These are phyloP conservation scores for Meandrusa payeni DNA, from an alignment of 2,888 invertebrate genomes.

Conservation along the genomic window DNA sequence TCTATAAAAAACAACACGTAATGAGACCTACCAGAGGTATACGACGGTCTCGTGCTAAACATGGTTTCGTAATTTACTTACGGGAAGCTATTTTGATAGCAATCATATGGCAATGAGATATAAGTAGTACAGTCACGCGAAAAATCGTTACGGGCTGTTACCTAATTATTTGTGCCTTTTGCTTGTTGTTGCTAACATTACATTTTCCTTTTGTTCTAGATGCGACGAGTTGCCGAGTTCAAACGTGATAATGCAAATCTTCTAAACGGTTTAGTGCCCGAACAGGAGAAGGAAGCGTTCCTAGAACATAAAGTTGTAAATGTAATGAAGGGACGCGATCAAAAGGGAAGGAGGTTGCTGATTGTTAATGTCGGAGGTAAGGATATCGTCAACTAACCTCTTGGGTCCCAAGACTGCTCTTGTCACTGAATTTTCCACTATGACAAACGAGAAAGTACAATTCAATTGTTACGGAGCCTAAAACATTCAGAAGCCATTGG, in stretches of 20 bases:
- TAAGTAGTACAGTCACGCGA: constrained; percentile 31
- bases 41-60: constrained; percentile 12
- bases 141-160: constrained; percentile 28
- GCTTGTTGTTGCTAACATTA: constrained; percentile 8
- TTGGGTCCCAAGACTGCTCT: no score
- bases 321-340: constrained; percentile 87
- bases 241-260: constrained; percentile 85
- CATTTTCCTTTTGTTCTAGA: constrained; percentile 70
- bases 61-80: constrained; percentile 26
- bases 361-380: constrained; percentile 87
- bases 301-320: constrained; percentile 88
- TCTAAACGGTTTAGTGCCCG: constrained; percentile 84
- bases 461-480: no score
- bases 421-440: no score
- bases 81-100: constrained; percentile 32
- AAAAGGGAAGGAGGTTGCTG: constrained; percentile 87
- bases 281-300: constrained; percentile 84
- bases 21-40: constrained; percentile 2
- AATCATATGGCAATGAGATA: constrained; percentile 30
- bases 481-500: no score
- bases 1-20: constrained; percentile 14
- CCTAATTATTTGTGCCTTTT: constrained; percentile 7
- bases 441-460: no score
- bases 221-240: constrained; percentile 89
- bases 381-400: no score